Percentiles rank a stretch among this genome's conserved stretches.
phyloP scores from a whole-genome alignment of 2,113 vertebrate genomes.

The Oxyura jamaicensis region DNA sequence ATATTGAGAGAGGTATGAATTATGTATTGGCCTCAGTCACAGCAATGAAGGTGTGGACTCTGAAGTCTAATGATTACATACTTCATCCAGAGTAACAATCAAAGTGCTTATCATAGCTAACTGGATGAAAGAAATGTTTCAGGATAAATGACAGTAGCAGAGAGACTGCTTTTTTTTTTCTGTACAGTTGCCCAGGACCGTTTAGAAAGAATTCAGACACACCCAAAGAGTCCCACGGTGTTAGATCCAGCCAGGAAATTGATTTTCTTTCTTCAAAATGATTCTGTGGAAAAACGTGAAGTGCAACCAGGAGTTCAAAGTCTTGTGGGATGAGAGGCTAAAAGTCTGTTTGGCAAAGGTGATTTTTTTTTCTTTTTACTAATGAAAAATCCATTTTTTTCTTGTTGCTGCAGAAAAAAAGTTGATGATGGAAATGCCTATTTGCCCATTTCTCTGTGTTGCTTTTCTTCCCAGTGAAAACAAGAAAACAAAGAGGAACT shows the following conservation, averaged over 20 bases:
- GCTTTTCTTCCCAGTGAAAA: neutral
- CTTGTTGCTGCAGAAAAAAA: neutral
- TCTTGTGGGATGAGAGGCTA: neutral
- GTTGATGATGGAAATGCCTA: neutral
- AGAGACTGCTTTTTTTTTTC: neutral
- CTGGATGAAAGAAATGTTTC: constrained; percentile 47
- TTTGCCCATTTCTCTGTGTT: neutral
- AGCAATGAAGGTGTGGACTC: constrained; percentile 52
- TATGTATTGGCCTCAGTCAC: neutral
- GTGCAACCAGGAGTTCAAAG: neutral
- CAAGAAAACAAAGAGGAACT: neutral
- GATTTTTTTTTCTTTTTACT: neutral
- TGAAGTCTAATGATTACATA: constrained; percentile 46
- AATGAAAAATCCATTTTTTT: neutral
- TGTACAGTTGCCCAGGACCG: neutral
- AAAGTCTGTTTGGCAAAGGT: neutral
- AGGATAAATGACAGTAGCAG: constrained; percentile 46
- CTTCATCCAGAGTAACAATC: constrained; percentile 39
- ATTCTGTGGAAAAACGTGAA: neutral
- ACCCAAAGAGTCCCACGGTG: neutral
- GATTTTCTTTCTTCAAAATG: neutral
- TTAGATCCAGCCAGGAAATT: neutral
- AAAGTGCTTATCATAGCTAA: constrained; percentile 33
- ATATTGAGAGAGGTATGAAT: neutral
- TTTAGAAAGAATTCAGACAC: constrained; percentile 50